These are phyloP conservation scores for Geotrupes spiniger DNA, from an alignment of 2,888 invertebrate species.

Conservation along the genomic window DNA sequence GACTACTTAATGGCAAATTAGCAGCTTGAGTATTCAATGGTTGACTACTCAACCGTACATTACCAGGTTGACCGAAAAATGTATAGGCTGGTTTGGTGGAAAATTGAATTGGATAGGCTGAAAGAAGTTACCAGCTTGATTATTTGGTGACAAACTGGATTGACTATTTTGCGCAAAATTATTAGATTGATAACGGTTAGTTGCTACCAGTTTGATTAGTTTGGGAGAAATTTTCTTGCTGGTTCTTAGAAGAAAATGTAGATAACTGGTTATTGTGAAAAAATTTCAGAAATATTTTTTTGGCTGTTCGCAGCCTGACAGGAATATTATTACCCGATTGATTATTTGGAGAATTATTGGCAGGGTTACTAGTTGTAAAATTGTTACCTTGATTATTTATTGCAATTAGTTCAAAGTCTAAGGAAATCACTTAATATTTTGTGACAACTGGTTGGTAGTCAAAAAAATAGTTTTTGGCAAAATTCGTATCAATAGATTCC, in stretches of 20 bases:
- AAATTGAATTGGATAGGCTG: neutral
- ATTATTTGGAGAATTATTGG: slow-evolving; percentile 8
- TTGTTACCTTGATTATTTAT: slow-evolving; percentile 11
- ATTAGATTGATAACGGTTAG: slow-evolving; percentile 1
- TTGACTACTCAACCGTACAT: slow-evolving; percentile 7
- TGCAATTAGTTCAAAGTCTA: too few relatives aligned
- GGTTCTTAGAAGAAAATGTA: neutral
- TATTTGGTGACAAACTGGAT: neutral
- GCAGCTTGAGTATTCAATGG: slow-evolving; percentile 6
- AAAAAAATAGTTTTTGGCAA: too few relatives aligned
- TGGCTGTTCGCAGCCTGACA: neutral
- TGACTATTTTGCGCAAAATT: neutral
- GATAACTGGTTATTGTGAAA: neutral
- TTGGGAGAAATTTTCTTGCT: neutral
- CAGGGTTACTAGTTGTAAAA: slow-evolving; percentile 9
- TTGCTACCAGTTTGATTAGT: neutral
- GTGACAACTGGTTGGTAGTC: too few relatives aligned
- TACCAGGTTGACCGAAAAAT: slow-evolving; percentile 10
- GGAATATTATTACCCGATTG: slow-evolving; percentile 4
- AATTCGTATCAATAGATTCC: too few relatives aligned
- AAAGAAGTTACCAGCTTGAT: slow-evolving; percentile 1
- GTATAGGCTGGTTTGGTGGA: slow-evolving; percentile 1
- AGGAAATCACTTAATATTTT: too few relatives aligned
- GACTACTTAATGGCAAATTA: slow-evolving; percentile 4
- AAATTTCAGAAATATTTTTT: neutral